Conservation (phyloP, 2,888 invertebrate species). For the Lacanobia wlatinum region DNA sequence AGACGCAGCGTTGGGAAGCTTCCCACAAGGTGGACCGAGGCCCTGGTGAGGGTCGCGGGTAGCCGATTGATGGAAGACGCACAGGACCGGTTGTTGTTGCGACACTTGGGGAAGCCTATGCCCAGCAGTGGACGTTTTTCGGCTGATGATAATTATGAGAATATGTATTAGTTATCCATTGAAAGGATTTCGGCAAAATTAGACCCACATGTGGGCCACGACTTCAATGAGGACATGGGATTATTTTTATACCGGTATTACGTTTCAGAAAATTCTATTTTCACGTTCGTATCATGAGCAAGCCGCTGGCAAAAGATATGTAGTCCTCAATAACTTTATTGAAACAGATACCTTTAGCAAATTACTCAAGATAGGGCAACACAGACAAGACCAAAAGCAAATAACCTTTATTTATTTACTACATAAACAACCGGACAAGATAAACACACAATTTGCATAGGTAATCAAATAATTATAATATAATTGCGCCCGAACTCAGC, state of each 20-base stretch:
- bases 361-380: constrained; percentile 18
- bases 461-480: constrained; percentile 58
- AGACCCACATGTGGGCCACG: not conserved
- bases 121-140: no score
- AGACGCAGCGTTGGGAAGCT: no score
- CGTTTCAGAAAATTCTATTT: not conserved
- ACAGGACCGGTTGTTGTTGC: no score
- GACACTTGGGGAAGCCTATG: no score
- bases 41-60: no score
- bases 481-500: constrained; percentile 57
- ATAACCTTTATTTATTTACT: constrained; percentile 42
- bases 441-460: constrained; percentile 48
- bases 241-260: not conserved
- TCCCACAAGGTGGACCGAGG: no score
- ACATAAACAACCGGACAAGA: constrained; percentile 40
- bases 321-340: constrained; percentile 54
- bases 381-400: constrained; percentile 13
- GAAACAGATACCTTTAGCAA: constrained; percentile 1
- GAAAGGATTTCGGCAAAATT: not conserved
- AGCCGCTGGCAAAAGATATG: not conserved
- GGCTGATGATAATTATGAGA: no score
- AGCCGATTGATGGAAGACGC: no score
- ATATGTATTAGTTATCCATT: no score
- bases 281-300: no score
- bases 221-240: not conserved